Evolutionary conservation across 2,113 vertebrate species (phyloP), one percentile per base, ranked within the genome.

Genomic region (Taurulus bubalis): DNA sequence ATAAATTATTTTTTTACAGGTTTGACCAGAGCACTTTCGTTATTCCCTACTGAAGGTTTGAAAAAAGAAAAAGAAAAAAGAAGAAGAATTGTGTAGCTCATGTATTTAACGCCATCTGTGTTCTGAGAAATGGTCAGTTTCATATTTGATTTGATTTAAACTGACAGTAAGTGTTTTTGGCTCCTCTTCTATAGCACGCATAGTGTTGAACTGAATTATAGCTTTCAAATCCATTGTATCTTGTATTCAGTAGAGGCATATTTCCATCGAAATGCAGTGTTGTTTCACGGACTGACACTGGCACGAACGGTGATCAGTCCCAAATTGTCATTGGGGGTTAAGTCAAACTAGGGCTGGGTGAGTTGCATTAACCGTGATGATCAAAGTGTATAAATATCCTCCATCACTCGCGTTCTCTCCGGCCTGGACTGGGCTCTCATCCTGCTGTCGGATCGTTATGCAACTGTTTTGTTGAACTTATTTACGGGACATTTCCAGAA

Each of bases 1-100:
- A 95, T 89, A 93, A 92, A 94, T 93, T 95, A 95, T 94, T 95
- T 96, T 95, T 96, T 95, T 95, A 95, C 93, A 90, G 89, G 93
- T 93, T 92, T 93, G 93, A 94, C 88, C 90, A 91, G 91, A 95
- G 93, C 93, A 94, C 94, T 95, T 95, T 95, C 87, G 90, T 94
- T 94, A 92, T 93, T 92, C 86, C 90, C 84, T 85, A 75, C 87
- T 91, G 86, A 92, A 85, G 80, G 84, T 93, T 92, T 81, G 71
- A 90, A 89, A 83, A 77, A 64, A 56, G 24, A 26, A 26, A 56
- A 2, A 51, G 8, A 1, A 51, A 84, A 8, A 64, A 70, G 26
- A 49, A 58, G 24, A 72, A 26, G 42, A 85, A 80, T 78, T 78
- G 87, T 87, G 84, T 87, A 83, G 89, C 75, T 92, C 82, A 90